Percentiles rank a stretch among this genome's conserved stretches.
Evolutionary conservation across 2,797 vertebrate genomes (phyloP).

Genomic region (Muscicapa striata): DNA sequence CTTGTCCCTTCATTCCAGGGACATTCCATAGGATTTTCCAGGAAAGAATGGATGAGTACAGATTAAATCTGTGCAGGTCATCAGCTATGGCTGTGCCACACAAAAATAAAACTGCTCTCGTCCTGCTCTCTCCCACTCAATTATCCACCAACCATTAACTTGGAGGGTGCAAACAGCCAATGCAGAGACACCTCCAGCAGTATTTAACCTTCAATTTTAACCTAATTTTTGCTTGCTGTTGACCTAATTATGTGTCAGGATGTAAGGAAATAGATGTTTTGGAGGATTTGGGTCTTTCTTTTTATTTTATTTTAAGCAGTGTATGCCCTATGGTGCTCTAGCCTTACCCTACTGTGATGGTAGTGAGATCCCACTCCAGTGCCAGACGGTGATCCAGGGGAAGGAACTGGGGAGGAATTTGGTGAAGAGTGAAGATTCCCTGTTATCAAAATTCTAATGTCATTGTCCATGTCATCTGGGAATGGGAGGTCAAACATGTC

Average conservation of each 20-base stretch:
- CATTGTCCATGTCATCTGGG: constrained; percentile 95
- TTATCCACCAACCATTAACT: not conserved
- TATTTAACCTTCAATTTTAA: not conserved
- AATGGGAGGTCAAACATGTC: constrained; percentile 82
- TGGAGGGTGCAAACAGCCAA: not conserved
- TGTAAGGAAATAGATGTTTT: not conserved
- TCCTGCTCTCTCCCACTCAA: not conserved
- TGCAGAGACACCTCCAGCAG: not conserved
- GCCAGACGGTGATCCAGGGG: constrained; percentile 92
- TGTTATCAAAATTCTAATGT: constrained; percentile 95
- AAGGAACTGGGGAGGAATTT: constrained; percentile 92
- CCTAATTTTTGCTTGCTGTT: not conserved
- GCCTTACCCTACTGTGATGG: constrained; percentile 90
- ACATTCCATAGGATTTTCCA: not conserved
- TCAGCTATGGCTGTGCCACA: not conserved
- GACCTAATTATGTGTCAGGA: not conserved
- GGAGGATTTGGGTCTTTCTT: not conserved
- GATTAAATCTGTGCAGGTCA: not conserved
- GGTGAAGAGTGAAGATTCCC: constrained; percentile 95
- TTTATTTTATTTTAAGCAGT: not conserved
- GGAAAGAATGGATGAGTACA: not conserved
- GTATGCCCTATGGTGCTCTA: not conserved
- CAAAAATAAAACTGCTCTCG: not conserved
- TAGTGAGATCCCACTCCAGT: constrained; percentile 92
- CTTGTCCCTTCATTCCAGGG: not conserved